Base-by-base conservation (phyloP, 2,113 vertebrate genomes). In the Anser cygnoides region DNA sequence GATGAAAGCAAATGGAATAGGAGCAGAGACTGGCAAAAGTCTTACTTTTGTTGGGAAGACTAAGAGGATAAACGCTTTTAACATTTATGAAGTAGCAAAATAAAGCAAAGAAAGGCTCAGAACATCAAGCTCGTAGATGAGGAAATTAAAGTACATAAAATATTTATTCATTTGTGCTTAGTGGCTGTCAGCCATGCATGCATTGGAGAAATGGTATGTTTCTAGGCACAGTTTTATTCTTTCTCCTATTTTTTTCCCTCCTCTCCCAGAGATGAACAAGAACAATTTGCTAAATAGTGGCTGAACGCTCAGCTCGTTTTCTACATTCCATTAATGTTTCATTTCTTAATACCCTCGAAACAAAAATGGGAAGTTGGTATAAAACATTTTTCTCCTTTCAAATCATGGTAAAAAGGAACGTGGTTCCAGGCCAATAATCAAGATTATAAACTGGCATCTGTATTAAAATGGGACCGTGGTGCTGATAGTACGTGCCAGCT, bases 131-230 rank as follows among this genome's bases (percentile, higher is more conserved):
- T 49, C 2, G 19, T 71, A 81, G 95, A 96, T 95, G 98, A 96
- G 97, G 93, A 98, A 98, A 98, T 97, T 97, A 97, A 97, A 97
- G 96, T 28, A 65, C 95, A 97, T 97, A 89, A 98, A 97, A 97
- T 97, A 97, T 97, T 97, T 96, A 97, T 96, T 89, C 71, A 52
- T 89, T 77, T 55, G 86, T 94, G 92, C 97, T 96, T 49, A 18
- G 72, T 12, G 50, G 96, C 58, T 74, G 94, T 93, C 95, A 93
- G 95, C 96, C 81, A 46, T 54, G 95, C 39, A 1, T 58, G 86
- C 62, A 16, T 39, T 75, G 89, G 46, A 81, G 89, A 86, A 89
- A 84, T 33, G 75, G 89, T 13, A 49, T 25, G 65, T 84, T 97
- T 90, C 94, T 89, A 96, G 93, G 94, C 73, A 70, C 58, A 13